These are phyloP conservation scores for Cantharis nigra DNA, from an alignment of 2,888 invertebrate species.

Conservation along the genomic window DNA sequence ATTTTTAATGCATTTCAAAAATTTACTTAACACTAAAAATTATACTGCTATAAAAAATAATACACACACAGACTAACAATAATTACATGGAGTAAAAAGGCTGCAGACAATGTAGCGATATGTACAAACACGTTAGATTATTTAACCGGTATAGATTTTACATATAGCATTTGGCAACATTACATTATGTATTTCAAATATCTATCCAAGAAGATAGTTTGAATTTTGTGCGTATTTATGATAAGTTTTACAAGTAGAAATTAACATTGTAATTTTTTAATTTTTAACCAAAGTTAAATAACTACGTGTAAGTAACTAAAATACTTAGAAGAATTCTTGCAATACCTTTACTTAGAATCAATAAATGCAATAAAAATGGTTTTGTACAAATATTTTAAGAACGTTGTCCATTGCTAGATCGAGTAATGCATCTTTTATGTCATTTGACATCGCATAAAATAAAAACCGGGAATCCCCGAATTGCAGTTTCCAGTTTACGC, in stretches of 20 bases:
- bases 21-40: not conserved
- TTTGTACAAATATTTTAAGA: not conserved
- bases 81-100: not conserved
- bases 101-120: constrained; percentile 11
- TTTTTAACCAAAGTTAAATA: not conserved
- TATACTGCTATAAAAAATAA: not conserved
- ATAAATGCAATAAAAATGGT: not conserved
- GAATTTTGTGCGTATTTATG: not conserved
- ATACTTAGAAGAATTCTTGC: not conserved
- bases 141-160: not conserved
- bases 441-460: too few relatives aligned
- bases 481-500: too few relatives aligned
- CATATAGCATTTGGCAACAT: not conserved
- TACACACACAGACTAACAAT: not conserved
- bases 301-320: not conserved
- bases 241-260: not conserved
- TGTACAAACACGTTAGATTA: constrained; percentile 14
- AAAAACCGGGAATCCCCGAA: too few relatives aligned
- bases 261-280: not conserved
- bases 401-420: not conserved
- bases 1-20: not conserved
- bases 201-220: not conserved
- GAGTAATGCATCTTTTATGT: not conserved
- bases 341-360: not conserved
- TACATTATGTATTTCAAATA: not conserved